phyloP scores from a whole-genome alignment of 2,797 vertebrate species.

The Neosilurus hyrtlii region DNA sequence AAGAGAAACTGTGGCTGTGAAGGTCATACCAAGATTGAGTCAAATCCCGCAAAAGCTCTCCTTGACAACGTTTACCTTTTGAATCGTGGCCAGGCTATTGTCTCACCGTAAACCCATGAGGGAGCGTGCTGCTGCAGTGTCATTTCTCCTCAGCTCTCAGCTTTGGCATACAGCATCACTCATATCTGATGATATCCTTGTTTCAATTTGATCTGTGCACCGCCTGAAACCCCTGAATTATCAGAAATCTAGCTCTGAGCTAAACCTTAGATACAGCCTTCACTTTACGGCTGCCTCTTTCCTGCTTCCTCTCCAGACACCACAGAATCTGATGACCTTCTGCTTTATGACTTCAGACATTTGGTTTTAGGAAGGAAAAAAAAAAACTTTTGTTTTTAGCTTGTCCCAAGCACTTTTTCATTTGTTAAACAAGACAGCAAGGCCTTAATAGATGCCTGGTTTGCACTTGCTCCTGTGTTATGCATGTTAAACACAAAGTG shows the following conservation, averaged over 20 bases:
- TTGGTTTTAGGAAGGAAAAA: constrained; percentile 42
- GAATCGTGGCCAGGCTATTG: constrained; percentile 58
- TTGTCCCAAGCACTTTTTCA: constrained; percentile 62
- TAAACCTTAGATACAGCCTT: constrained; percentile 26
- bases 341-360: constrained; percentile 69
- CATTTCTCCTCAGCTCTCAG: constrained; percentile 34
- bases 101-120: constrained; percentile 61
- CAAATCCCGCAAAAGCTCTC: constrained; percentile 57
- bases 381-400: constrained; percentile 51
- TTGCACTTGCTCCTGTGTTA: constrained; percentile 73
- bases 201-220: constrained; percentile 36
- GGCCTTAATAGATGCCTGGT: constrained; percentile 79
- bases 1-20: constrained; percentile 70
- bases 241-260: constrained; percentile 34
- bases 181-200: constrained; percentile 45
- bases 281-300: constrained; percentile 49
- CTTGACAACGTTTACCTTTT: constrained; percentile 65
- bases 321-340: constrained; percentile 67
- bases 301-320: constrained; percentile 66
- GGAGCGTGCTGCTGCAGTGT: constrained; percentile 14
- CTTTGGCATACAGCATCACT: constrained; percentile 34
- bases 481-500: background rate
- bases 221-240: constrained; percentile 30
- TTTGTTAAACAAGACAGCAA: constrained; percentile 76
- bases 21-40: constrained; percentile 69